phyloP scores from a whole-genome alignment of 2,797 vertebrate genomes.

The Carcharodon carcharias region DNA sequence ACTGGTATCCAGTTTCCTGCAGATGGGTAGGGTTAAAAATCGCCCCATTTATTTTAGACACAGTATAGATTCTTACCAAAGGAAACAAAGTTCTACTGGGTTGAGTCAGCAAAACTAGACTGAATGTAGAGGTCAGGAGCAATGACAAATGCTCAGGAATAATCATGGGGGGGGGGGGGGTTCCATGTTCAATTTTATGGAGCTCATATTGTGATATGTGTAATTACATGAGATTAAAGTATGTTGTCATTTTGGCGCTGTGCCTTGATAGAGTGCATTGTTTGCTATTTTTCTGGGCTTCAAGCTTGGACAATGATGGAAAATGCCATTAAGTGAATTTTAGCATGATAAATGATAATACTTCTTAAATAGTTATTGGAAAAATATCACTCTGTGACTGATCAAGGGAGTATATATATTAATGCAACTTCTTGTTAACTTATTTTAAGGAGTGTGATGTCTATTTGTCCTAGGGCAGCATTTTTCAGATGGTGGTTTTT shows the following conservation, averaged over 20 bases:
- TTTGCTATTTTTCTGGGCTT: background rate
- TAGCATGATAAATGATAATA: background rate
- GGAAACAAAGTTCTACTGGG: background rate
- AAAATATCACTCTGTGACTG: background rate
- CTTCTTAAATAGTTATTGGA: background rate
- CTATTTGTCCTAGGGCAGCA: background rate
- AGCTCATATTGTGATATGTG: background rate
- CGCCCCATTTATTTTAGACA: background rate
- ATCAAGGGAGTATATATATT: background rate
- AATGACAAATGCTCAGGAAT: background rate
- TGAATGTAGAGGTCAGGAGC: background rate
- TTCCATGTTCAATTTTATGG: background rate
- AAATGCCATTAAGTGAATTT: background rate
- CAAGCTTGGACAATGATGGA: background rate
- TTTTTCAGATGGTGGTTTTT: too few species aligned
- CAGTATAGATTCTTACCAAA: background rate
- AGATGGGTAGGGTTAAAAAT: background rate
- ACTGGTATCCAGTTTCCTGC: background rate
- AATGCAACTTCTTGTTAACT: background rate
- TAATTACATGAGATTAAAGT: slow-evolving; percentile 1
- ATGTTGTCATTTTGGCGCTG: background rate
- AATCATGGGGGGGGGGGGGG: background rate
- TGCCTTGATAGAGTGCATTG: background rate
- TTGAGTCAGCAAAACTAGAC: background rate
- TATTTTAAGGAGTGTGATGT: background rate